phyloP scores from a whole-genome alignment of 92 coral and sea anemone genomes.

The Phenganax subtilis region DNA sequence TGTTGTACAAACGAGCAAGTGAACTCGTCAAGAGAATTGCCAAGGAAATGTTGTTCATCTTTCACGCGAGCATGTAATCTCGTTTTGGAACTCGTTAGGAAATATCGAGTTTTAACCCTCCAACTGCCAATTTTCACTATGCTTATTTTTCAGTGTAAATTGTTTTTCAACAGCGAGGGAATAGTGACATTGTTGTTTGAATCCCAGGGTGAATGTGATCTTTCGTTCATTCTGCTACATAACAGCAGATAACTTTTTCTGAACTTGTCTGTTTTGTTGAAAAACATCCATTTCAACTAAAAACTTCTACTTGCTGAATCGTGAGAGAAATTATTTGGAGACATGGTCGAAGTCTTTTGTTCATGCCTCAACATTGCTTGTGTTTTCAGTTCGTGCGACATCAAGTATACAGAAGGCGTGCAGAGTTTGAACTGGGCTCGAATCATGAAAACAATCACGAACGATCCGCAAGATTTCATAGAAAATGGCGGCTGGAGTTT shows the following conservation, averaged over 20 bases:
- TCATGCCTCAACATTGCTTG: background rate
- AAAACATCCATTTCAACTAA: too few species aligned
- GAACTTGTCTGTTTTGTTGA: background rate
- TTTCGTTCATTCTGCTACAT: constrained; percentile 28
- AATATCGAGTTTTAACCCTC: background rate
- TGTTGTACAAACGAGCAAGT: too few species aligned
- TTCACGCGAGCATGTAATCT: too few species aligned
- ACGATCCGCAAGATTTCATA: constrained; percentile 91
- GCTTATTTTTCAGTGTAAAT: background rate
- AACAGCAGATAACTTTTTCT: background rate
- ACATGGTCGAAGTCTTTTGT: too few species aligned
- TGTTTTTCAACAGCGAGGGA: constrained; percentile 27
- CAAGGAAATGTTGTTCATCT: too few species aligned
- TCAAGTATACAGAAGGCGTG: constrained; percentile 94
- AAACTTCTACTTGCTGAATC: too few species aligned
- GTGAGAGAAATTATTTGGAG: too few species aligned
- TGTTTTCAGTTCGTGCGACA: constrained; percentile 82
- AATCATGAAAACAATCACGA: constrained; percentile 98
- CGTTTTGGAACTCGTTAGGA: background rate
- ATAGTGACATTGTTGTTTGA: constrained; percentile 12
- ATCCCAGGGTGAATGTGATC: constrained; percentile 22
- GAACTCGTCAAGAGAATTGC: too few species aligned
- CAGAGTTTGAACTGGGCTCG: constrained; percentile 99
- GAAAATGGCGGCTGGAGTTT: constrained; percentile 99
- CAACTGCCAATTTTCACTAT: constrained; percentile 34